phyloP scores from a whole-genome alignment of 2,888 invertebrate species.

The Stenolophus ochropezus region DNA sequence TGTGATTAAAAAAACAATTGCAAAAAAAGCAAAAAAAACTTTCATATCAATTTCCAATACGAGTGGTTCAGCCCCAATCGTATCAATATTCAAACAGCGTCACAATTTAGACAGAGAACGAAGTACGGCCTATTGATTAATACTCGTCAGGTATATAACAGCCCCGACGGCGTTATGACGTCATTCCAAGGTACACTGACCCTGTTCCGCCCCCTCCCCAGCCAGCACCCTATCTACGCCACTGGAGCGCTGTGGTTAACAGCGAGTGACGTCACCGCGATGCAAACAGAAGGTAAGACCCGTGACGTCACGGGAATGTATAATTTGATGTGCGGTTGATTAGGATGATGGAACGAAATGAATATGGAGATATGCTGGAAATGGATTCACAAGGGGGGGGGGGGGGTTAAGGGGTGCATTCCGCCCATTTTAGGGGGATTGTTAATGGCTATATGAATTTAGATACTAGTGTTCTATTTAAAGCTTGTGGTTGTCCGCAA shows the following conservation, averaged over 20 bases:
- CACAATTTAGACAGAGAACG: not conserved
- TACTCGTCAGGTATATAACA: conserved; percentile 18
- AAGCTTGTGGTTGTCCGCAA: too few relatives aligned
- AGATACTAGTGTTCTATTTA: too few relatives aligned
- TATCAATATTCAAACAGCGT: not conserved
- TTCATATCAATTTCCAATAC: not conserved
- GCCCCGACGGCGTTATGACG: conserved; percentile 7
- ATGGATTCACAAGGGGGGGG: not conserved
- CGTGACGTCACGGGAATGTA: not conserved
- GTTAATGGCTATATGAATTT: too few relatives aligned
- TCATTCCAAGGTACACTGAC: conserved; percentile 34
- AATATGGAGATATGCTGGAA: not conserved
- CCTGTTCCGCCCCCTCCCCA: not conserved
- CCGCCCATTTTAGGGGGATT: too few relatives aligned
- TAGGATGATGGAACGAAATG: not conserved
- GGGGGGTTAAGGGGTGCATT: not conserved
- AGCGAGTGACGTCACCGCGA: not conserved
- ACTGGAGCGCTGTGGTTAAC: not conserved
- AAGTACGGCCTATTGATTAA: conserved; percentile 15
- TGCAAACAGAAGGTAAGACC: not conserved
- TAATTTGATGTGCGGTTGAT: not conserved
- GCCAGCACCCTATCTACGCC: not conserved
- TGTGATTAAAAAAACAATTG: not conserved
- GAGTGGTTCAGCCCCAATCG: not conserved
- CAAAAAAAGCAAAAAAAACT: not conserved